These are phyloP conservation scores for Bubo bubo DNA, from an alignment of 2,113 vertebrate species.

Conservation along the genomic window DNA sequence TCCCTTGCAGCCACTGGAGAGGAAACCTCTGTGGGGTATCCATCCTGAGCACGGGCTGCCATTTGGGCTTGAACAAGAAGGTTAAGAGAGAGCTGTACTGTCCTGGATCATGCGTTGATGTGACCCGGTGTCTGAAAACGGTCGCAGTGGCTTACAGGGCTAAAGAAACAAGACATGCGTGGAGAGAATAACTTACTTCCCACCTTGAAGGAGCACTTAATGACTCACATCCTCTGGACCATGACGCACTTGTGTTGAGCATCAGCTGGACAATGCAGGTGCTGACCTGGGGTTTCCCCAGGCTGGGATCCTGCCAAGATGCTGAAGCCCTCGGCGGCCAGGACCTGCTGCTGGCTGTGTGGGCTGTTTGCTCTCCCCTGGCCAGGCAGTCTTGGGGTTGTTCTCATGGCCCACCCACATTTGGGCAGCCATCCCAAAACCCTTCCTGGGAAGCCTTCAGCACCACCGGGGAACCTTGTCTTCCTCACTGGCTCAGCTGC, in stretches of 20 bases:
- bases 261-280: neutral
- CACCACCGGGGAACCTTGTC: neutral
- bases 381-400: neutral
- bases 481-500: neutral
- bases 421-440: too few relatives aligned
- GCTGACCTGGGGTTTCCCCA: neutral
- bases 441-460: neutral
- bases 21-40: neutral
- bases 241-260: fast-evolving
- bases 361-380: neutral
- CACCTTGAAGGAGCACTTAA: neutral
- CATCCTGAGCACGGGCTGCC: neutral
- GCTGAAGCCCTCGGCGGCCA: neutral
- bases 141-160: neutral
- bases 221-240: neutral
- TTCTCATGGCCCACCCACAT: neutral
- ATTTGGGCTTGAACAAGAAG: neutral
- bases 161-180: neutral
- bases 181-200: neutral
- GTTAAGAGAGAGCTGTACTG: neutral
- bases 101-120: neutral
- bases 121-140: neutral
- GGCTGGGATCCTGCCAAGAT: neutral
- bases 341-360: neutral
- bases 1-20: neutral